phyloP scores from a whole-genome alignment of 2,888 invertebrate species.

The Gasteruption jaculator region DNA sequence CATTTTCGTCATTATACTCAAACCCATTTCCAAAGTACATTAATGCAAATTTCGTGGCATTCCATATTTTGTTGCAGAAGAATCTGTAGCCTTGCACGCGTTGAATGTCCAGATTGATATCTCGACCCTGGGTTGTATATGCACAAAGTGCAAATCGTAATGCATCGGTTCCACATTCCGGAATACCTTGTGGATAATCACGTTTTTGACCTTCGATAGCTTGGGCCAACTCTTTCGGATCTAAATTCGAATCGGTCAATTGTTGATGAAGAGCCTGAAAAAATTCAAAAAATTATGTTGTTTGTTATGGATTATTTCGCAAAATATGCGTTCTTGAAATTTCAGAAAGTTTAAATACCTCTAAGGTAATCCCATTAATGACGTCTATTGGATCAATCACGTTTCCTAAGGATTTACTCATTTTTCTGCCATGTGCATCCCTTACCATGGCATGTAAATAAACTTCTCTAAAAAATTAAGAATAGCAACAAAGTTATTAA shows the following conservation, averaged over 20 bases:
- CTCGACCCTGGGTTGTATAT: slow-evolving; percentile 84
- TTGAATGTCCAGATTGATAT: slow-evolving; percentile 94
- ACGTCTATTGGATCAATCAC: slow-evolving; percentile 97
- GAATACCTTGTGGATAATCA: slow-evolving; percentile 81
- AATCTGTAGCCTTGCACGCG: slow-evolving; percentile 91
- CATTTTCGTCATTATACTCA: slow-evolving; percentile 49
- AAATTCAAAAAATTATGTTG: slow-evolving; percentile 3
- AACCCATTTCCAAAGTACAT: slow-evolving; percentile 63
- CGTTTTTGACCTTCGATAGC: slow-evolving; percentile 53
- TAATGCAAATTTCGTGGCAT: slow-evolving; percentile 91
- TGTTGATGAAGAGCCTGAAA: slow-evolving; percentile 64
- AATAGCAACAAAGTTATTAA: neutral
- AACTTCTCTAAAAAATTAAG: slow-evolving; percentile 62
- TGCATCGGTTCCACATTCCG: slow-evolving; percentile 95
- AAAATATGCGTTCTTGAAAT: neutral
- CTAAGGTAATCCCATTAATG: slow-evolving; percentile 78
- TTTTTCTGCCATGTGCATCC: slow-evolving; percentile 97
- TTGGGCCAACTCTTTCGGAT: slow-evolving; percentile 66
- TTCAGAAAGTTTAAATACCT: slow-evolving; percentile 50
- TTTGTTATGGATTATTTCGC: slow-evolving; percentile 1
- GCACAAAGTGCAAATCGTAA: slow-evolving; percentile 88
- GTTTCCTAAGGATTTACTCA: slow-evolving; percentile 98
- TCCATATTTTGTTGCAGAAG: slow-evolving; percentile 99
- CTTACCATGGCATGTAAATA: slow-evolving; percentile 96
- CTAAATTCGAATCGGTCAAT: slow-evolving; percentile 75